Base-by-base conservation (phyloP, 2,113 vertebrate genomes). In the Paracanthobrama guichenoti region DNA sequence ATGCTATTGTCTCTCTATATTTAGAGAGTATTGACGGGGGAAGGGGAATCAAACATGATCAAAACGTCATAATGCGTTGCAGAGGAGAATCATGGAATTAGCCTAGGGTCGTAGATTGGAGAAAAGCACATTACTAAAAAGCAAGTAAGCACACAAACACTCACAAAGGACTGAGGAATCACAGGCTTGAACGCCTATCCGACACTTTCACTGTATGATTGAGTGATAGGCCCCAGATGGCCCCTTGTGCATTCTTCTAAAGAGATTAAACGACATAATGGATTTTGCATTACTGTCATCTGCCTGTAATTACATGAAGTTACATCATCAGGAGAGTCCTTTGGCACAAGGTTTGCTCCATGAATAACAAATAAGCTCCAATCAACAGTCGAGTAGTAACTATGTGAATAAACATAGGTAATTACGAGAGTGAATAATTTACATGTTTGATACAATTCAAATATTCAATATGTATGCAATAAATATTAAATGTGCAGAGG, bases 291-390 rank as follows among this genome's bases (percentile, higher is more conserved):
- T 91, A 84, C 88, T 90, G 90, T 92, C 90, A 88, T 91, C 88
- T 89, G 87, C 84, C 85, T 87, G 81, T 93, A 93, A 94, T 94
- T 94, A 90, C 88, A 28, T 39, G 46, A 88, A 79, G 91, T 93
- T 92, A 93, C 91, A 92, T 93, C 90, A 92, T 89, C 89, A 88
- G 82, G 50, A 71, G 80, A 79, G 46, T 86, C 74, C 85, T 79
- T 81, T 83, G 87, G 89, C 87, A 87, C 69, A 83, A 78, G 57
- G 69, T 81, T 84, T 82, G 60, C 55, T 62, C 62, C 78, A 50
- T 82, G 79, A 87, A 87, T 84, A 77, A 85, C 67, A 85, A 80
- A 85, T 24, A 81, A 39, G 77, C 39, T 64, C 74, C 55, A 81
- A 80, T 85, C 67, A 81, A 80, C 42, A 62, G 4, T 46, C 14